Evolutionary conservation across 1,140 invertebrate genomes (phyloP).

Genomic region (Heliothis virescens): DNA sequence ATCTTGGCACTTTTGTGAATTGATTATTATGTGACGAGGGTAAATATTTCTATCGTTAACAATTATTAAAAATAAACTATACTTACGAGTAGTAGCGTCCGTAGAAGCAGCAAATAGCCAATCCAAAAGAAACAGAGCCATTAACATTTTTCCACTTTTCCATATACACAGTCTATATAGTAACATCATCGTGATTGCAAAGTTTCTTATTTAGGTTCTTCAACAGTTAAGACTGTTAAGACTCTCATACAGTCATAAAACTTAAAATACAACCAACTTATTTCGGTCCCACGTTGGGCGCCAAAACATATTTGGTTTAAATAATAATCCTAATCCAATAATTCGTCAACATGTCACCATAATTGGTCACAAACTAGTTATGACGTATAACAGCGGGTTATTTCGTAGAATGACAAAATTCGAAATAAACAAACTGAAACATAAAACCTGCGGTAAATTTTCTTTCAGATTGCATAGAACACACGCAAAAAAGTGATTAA

Average conservation of each 20-base stretch:
- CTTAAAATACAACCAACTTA: constrained; percentile 3
- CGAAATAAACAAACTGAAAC: constrained; percentile 30
- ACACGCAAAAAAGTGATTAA: constrained; percentile 82
- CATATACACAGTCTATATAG: constrained; percentile 48
- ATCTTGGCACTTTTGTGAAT: no score
- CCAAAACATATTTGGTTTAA: constrained; percentile 49
- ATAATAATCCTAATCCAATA: constrained; percentile 5
- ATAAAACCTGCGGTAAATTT: constrained; percentile 74
- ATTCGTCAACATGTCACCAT: constrained; percentile 16
- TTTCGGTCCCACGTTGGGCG: constrained; percentile 59
- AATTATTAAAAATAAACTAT: constrained; percentile 40
- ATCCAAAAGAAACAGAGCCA: constrained; percentile 74
- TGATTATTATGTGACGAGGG: background rate
- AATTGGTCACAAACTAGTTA: constrained; percentile 18
- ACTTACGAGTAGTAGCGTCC: constrained; percentile 78
- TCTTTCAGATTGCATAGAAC: constrained; percentile 72
- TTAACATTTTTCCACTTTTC: constrained; percentile 69
- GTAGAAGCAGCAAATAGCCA: constrained; percentile 72
- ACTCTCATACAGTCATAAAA: background rate
- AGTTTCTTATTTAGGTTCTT: background rate
- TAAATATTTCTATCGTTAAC: background rate
- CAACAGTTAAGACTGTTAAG: background rate
- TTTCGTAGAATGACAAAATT: constrained; percentile 33
- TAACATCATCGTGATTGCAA: constrained; percentile 15
- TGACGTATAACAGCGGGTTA: constrained; percentile 10